These are phyloP conservation scores for Agraylea sexmaculata DNA, from an alignment of 1,140 invertebrate species.

Conservation along the genomic window DNA sequence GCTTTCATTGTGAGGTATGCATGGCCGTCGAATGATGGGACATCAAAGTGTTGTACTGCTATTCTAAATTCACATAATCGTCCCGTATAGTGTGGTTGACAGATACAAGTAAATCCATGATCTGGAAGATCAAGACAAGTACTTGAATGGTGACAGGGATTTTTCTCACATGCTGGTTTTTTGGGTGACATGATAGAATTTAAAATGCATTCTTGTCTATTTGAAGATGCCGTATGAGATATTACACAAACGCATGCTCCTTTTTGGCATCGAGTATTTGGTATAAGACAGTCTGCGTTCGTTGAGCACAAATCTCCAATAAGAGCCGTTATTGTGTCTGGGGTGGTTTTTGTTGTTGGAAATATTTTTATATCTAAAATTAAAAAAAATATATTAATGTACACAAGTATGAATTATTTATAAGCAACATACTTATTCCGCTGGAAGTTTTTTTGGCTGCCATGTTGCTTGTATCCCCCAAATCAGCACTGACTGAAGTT, in stretches of 20 bases:
- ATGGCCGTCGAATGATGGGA: conserved; percentile 59
- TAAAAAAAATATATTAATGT: conserved; percentile 6
- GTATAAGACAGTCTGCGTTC: conserved; percentile 57
- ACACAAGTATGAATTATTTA: background rate
- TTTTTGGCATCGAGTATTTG: conserved; percentile 55
- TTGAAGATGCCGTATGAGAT: conserved; percentile 50
- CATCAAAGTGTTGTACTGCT: conserved; percentile 48
- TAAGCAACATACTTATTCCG: too few species aligned
- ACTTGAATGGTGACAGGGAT: conserved; percentile 64
- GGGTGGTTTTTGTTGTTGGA: conserved; percentile 39
- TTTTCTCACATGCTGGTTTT: conserved; percentile 52
- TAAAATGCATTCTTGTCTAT: conserved; percentile 62
- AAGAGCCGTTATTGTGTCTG: conserved; percentile 56
- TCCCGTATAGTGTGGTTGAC: conserved; percentile 58
- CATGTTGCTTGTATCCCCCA: too few species aligned
- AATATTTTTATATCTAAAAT: conserved; percentile 10
- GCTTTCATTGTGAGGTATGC: conserved; percentile 60
- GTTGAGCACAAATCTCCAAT: conserved; percentile 63
- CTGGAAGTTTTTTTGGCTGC: too few species aligned
- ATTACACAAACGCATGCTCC: conserved; percentile 60
- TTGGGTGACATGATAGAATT: conserved; percentile 33
- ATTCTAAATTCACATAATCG: conserved; percentile 50
- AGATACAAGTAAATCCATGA: conserved; percentile 64
- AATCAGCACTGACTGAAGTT: conserved; percentile 17
- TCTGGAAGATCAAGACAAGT: conserved; percentile 62